A percentile compares a stretch with the other conserved stretches of the same genome.
Evolutionary conservation across 2,888 invertebrate genomes (phyloP).

Genomic region (Exephanes ischioxanthus): DNA sequence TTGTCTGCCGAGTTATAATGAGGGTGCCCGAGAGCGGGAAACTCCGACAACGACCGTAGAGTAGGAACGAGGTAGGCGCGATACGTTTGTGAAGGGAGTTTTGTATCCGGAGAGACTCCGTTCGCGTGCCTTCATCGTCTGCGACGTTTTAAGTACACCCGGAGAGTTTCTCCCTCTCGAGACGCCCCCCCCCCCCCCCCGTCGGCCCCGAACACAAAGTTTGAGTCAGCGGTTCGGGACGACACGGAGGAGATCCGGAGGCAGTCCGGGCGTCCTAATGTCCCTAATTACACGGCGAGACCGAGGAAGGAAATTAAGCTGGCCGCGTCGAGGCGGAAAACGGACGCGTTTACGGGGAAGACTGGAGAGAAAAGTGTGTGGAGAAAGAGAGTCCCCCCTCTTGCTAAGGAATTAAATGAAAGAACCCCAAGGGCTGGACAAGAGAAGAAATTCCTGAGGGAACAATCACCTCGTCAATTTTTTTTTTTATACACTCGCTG

Average conservation of each 20-base stretch:
- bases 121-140: not conserved
- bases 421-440: slow-evolving; percentile 5
- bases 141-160: not conserved
- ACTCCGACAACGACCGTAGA: slow-evolving; percentile 34
- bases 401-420: not conserved
- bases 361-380: not conserved
- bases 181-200: too few relatives aligned
- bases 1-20: slow-evolving; percentile 64
- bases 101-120: slow-evolving; percentile 49
- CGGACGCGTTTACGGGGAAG: slow-evolving; percentile 41
- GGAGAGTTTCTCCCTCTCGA: not conserved
- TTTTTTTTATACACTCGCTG: not conserved
- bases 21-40: slow-evolving; percentile 43
- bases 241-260: slow-evolving; percentile 33
- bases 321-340: slow-evolving; percentile 50
- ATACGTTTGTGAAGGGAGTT: slow-evolving; percentile 46
- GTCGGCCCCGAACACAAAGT: not conserved
- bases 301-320: slow-evolving; percentile 64
- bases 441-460: not conserved
- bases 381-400: not conserved
- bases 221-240: slow-evolving; percentile 32
- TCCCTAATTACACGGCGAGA: slow-evolving; percentile 74
- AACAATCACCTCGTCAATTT: slow-evolving; percentile 4
- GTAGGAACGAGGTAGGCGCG: slow-evolving; percentile 23
- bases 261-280: slow-evolving; percentile 69